These are phyloP conservation scores for Hemicrepidius hirtus DNA, from an alignment of 2,888 invertebrate genomes.

Conservation along the genomic window DNA sequence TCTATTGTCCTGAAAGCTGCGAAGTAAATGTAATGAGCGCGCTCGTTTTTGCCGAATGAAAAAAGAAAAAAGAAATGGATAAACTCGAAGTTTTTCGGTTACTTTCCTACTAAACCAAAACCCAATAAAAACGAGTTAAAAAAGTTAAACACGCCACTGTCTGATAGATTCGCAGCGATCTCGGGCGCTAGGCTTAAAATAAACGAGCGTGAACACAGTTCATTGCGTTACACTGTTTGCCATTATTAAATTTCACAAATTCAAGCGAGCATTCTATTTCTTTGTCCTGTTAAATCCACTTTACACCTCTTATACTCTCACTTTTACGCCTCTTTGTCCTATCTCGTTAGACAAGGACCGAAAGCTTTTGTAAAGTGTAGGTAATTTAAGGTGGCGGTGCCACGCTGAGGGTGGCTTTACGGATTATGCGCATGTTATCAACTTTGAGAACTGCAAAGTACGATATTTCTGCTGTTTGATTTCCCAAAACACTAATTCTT, in stretches of 20 bases:
- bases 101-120: slow-evolving; percentile 26
- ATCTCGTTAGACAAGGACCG: slow-evolving; percentile 28
- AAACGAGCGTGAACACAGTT: slow-evolving; percentile 60
- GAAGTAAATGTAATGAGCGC: slow-evolving; percentile 26
- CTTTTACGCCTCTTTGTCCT: slow-evolving; percentile 33
- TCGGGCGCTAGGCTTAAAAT: slow-evolving; percentile 49
- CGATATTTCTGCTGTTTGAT: slow-evolving; percentile 46
- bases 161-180: slow-evolving; percentile 46
- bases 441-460: slow-evolving; percentile 36
- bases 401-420: slow-evolving; percentile 31
- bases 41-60: slow-evolving; percentile 3
- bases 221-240: slow-evolving; percentile 61
- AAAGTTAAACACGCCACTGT: slow-evolving; percentile 46
- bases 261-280: slow-evolving; percentile 53
- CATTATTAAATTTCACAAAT: slow-evolving; percentile 61
- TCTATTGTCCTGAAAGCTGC: slow-evolving; percentile 19
- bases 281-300: slow-evolving; percentile 53
- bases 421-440: slow-evolving; percentile 42
- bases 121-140: slow-evolving; percentile 29
- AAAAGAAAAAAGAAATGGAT: slow-evolving; percentile 18
- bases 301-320: slow-evolving; percentile 47
- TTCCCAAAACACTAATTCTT: slow-evolving; percentile 49
- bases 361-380: slow-evolving; percentile 8
- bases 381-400: slow-evolving; percentile 23
- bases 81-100: slow-evolving; percentile 15